Evolutionary conservation across 2,797 vertebrate species (phyloP).

Genomic region (Helostoma temminkii): DNA sequence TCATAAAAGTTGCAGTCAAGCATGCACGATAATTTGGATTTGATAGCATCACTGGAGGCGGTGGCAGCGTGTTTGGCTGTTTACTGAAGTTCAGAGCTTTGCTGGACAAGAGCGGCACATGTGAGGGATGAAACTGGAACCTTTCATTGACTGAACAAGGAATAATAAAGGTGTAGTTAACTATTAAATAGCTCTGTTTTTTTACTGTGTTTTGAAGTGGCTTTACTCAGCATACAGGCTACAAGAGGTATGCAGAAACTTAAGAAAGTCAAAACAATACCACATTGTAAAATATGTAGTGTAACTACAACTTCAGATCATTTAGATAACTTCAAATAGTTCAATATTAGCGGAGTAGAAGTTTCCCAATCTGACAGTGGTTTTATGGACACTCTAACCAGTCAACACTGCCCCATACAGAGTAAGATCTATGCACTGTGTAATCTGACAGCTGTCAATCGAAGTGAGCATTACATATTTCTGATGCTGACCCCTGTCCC

Average conservation of each 20-base stretch:
- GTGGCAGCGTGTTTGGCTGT: conserved; percentile 53
- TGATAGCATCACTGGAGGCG: conserved; percentile 55
- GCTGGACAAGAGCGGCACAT: conserved; percentile 63
- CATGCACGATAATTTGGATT: conserved; percentile 34
- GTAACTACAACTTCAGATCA: no score
- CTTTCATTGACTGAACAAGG: conserved; percentile 75
- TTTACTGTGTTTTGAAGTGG: conserved; percentile 28
- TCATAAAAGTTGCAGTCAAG: conserved; percentile 49
- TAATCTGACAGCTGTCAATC: no score
- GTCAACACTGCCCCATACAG: no score
- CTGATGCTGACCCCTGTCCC: no score
- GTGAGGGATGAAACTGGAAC: conserved; percentile 74
- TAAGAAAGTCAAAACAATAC: neutral
- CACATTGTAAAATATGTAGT: neutral
- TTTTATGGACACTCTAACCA: no score
- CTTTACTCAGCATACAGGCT: neutral
- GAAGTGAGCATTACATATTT: no score
- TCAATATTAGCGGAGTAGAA: no score
- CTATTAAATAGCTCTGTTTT: conserved; percentile 54
- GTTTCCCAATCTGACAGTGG: no score
- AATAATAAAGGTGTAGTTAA: conserved; percentile 85
- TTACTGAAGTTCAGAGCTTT: conserved; percentile 52
- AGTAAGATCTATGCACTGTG: no score
- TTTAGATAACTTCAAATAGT: no score
- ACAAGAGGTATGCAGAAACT: neutral